These are phyloP conservation scores for Gastrophryne carolinensis DNA, from an alignment of 2,797 vertebrate species.

Conservation along the genomic window DNA sequence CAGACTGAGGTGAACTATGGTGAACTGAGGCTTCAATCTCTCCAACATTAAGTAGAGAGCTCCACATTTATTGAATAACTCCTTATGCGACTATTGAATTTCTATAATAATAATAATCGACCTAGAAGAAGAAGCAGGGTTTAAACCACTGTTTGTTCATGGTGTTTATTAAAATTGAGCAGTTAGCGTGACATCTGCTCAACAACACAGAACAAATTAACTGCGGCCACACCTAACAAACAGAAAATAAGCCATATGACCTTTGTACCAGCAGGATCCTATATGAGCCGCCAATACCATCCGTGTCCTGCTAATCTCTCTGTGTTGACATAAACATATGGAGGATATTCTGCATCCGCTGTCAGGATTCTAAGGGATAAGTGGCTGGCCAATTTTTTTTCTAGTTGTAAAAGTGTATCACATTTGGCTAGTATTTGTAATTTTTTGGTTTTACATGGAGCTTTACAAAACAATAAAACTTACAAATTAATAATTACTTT, in stretches of 20 bases:
- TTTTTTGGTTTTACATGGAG: too few relatives aligned
- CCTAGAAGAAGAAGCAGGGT: too few relatives aligned
- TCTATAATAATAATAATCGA: too few relatives aligned
- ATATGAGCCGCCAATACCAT: constrained; percentile 37
- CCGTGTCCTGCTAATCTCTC: constrained; percentile 8
- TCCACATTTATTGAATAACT: too few relatives aligned
- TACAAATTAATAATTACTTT: too few relatives aligned
- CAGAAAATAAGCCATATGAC: constrained; percentile 27
- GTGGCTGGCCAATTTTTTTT: not conserved
- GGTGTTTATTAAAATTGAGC: constrained; percentile 54
- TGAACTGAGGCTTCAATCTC: too few relatives aligned
- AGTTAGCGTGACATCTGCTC: constrained; percentile 64
- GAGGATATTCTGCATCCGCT: not conserved
- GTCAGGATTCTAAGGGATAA: constrained; percentile 14
- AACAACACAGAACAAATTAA: constrained; percentile 49
- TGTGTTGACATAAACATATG: constrained; percentile 47
- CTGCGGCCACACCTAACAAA: constrained; percentile 40
- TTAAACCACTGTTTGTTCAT: constrained; percentile 57
- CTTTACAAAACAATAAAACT: too few relatives aligned
- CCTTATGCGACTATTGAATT: too few relatives aligned
- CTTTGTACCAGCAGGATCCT: constrained; percentile 37
- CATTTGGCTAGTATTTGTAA: too few relatives aligned
- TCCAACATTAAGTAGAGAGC: too few relatives aligned
- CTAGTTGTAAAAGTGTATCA: too few relatives aligned
- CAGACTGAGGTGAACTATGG: too few relatives aligned